Percentiles rank a stretch among this genome's conserved stretches.
Conservation (phyloP, 2,113 vertebrate species). For the Nothoprocta perdicaria region DNA sequence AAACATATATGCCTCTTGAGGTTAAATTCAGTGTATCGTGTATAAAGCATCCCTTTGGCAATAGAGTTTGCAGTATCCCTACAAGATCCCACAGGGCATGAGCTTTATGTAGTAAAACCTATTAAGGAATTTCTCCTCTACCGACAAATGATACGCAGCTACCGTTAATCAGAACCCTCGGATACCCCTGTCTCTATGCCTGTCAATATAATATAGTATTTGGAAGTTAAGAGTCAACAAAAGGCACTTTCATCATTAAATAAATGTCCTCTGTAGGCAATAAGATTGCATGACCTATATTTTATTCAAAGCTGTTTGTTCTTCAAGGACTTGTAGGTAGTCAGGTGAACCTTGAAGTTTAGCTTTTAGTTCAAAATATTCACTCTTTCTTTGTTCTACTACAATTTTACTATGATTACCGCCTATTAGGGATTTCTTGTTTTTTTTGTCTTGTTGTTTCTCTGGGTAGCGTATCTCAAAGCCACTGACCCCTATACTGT, state of each 20-base stretch:
- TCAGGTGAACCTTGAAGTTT: constrained; percentile 97
- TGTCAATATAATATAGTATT: constrained; percentile 90
- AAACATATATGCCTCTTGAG: constrained; percentile 86
- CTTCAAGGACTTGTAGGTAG: constrained; percentile 98
- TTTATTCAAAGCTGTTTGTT: constrained; percentile 97
- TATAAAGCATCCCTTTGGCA: constrained; percentile 88
- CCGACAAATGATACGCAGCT: constrained; percentile 70
- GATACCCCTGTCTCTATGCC: constrained; percentile 89
- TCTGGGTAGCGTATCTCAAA: constrained; percentile 98
- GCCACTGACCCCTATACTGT: constrained; percentile 96
- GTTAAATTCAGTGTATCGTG: constrained; percentile 83
- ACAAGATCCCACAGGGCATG: constrained; percentile 79
- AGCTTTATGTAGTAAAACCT: constrained; percentile 78
- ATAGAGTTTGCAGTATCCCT: constrained; percentile 82
- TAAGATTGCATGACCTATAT: constrained; percentile 82
- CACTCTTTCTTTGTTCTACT: constrained; percentile 96
- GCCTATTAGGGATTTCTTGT: constrained; percentile 95
- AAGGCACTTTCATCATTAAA: constrained; percentile 97
- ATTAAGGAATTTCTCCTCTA: constrained; percentile 76
- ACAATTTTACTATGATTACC: constrained; percentile 98
- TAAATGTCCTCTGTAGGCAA: constrained; percentile 81
- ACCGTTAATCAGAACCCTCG: constrained; percentile 79
- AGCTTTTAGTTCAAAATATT: constrained; percentile 98
- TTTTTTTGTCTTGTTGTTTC: constrained; percentile 95
- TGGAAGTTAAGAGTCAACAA: constrained; percentile 89